phyloP scores from a whole-genome alignment of 2,797 vertebrate genomes.

The Silurus aristotelis region DNA sequence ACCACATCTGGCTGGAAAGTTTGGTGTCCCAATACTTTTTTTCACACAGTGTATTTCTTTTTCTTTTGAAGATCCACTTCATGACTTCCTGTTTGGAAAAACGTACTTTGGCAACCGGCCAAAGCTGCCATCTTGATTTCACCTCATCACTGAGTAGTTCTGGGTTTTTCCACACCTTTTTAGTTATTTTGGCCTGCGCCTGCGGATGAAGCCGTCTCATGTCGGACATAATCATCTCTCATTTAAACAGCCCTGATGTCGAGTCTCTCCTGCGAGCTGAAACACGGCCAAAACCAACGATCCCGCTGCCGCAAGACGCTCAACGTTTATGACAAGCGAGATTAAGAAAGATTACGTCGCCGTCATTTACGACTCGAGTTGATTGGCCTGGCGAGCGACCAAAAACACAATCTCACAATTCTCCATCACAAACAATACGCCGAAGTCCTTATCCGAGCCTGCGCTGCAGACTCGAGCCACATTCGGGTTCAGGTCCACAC shows the following conservation, averaged over 20 bases:
- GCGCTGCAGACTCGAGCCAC: neutral
- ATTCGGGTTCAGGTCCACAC: neutral
- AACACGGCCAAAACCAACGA: slow-evolving; percentile 40
- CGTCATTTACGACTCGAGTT: slow-evolving; percentile 46
- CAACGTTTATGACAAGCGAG: slow-evolving; percentile 34
- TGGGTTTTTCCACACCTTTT: slow-evolving; percentile 5
- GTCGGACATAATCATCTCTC: slow-evolving; percentile 41
- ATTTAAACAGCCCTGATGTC: slow-evolving; percentile 46
- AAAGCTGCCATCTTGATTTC: slow-evolving; percentile 14
- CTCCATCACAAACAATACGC: neutral
- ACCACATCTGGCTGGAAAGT: too few relatives aligned
- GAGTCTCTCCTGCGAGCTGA: slow-evolving; percentile 34
- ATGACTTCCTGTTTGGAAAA: neutral
- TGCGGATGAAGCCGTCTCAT: slow-evolving; percentile 35
- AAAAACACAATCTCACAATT: slow-evolving; percentile 24
- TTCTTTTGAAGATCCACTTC: neutral
- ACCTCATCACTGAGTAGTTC: slow-evolving; percentile 14
- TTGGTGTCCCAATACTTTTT: too few relatives aligned
- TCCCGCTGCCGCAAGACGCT: slow-evolving; percentile 19
- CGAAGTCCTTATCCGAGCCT: neutral
- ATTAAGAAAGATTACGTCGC: slow-evolving; percentile 57
- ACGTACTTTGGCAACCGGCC: slow-evolving; percentile 4
- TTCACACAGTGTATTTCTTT: too few relatives aligned
- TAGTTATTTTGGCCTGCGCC: slow-evolving; percentile 35
- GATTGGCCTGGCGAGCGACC: slow-evolving; percentile 41